These are phyloP conservation scores for Caenorhabditis wallacei DNA, from an alignment of 2,888 invertebrate species.

Conservation along the genomic window DNA sequence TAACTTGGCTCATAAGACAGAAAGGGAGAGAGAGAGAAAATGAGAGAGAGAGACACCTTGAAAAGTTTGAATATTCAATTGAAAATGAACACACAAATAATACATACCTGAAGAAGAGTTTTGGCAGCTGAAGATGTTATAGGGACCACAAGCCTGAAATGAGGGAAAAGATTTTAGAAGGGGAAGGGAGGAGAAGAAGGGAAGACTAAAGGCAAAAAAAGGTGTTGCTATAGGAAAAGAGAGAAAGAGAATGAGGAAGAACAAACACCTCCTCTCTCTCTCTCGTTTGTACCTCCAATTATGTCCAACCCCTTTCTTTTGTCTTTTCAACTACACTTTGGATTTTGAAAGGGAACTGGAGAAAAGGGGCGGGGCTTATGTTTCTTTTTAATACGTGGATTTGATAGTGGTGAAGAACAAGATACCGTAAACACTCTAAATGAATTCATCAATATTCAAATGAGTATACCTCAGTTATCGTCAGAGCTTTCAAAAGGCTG, in stretches of 20 bases:
- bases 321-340: constrained; percentile 17
- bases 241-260: neutral
- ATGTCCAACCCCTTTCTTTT: constrained; percentile 33
- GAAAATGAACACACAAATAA: neutral
- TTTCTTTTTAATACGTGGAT: no score
- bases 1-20: constrained; percentile 25
- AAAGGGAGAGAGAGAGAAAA: neutral
- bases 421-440: no score
- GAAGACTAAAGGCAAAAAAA: constrained; percentile 7
- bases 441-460: no score
- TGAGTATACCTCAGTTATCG: no score
- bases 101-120: neutral
- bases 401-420: no score
- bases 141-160: constrained; percentile 18
- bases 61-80: constrained; percentile 48
- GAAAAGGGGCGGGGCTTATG: no score
- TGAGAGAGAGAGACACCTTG: neutral
- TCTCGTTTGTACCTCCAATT: constrained; percentile 52
- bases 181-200: neutral
- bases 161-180: constrained; percentile 11
- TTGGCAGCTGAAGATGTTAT: neutral
- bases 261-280: constrained; percentile 27
- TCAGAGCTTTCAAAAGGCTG: no score
- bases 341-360: neutral
- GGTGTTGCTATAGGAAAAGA: constrained; percentile 46